Conservation (phyloP, 1,140 invertebrate species). For the Andrena cerasifolii region DNA sequence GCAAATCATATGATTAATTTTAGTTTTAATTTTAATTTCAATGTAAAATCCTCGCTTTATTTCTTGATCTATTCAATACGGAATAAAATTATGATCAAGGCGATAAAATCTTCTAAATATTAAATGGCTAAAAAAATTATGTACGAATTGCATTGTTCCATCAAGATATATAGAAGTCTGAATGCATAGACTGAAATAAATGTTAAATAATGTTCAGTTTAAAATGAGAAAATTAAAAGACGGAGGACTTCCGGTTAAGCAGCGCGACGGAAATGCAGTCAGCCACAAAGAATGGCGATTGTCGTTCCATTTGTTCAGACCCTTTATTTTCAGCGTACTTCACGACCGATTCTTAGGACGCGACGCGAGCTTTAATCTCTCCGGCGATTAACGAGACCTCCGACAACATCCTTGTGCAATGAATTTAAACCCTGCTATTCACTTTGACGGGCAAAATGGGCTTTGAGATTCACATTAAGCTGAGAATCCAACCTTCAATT, state of each 20-base stretch:
- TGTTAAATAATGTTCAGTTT: not conserved
- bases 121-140: not conserved
- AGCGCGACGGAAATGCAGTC: constrained; percentile 39
- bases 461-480: not conserved
- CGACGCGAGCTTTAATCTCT: constrained; percentile 2
- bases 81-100: no score
- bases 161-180: not conserved
- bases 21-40: no score
- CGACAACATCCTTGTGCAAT: constrained; percentile 4
- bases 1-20: no score
- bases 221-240: not conserved
- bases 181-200: not conserved
- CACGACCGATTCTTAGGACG: constrained; percentile 37
- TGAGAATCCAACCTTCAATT: constrained; percentile 15
- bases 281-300: constrained; percentile 39
- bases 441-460: not conserved
- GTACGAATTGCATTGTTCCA: not conserved
- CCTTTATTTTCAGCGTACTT: constrained; percentile 49
- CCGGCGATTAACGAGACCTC: not conserved
- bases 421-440: constrained; percentile 2
- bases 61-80: not conserved
- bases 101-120: not conserved
- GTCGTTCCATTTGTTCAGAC: constrained; percentile 63
- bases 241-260: constrained; percentile 19
- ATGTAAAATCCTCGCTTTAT: not conserved